phyloP scores from a whole-genome alignment of 2,113 vertebrate genomes.

The Toxostoma redivivum region DNA sequence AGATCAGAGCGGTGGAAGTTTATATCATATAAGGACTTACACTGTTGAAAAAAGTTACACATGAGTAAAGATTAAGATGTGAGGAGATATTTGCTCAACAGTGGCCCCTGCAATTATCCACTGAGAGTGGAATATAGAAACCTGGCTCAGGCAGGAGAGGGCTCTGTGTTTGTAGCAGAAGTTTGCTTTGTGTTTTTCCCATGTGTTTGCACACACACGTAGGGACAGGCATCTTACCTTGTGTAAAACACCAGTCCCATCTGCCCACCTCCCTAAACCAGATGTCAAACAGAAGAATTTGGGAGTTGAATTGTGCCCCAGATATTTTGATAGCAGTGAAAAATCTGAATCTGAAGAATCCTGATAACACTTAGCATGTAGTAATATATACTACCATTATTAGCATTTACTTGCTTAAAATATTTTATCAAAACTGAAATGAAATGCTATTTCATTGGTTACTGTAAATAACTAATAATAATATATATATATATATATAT shows the following conservation, averaged over 20 bases:
- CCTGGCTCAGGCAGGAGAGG: background rate
- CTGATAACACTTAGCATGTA: background rate
- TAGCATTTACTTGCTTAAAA: background rate
- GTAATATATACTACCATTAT: background rate
- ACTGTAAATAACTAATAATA: background rate
- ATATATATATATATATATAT: background rate
- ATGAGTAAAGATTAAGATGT: background rate
- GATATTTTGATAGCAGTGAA: background rate
- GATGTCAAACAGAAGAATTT: background rate
- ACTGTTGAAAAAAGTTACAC: background rate
- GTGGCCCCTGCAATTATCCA: background rate
- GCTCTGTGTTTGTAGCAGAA: background rate
- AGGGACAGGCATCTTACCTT: background rate
- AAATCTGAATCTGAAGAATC: background rate
- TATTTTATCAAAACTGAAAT: background rate
- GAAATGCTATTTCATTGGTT: background rate
- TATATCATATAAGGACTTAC: background rate
- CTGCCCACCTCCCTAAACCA: background rate
- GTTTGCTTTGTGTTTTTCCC: background rate
- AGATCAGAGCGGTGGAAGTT: background rate
- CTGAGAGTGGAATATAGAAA: background rate
- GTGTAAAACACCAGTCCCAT: background rate
- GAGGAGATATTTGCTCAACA: background rate
- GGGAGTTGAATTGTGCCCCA: background rate
- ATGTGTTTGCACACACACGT: background rate